Conservation (phyloP, 2,797 vertebrate species). For the Helarctos malayanus region DNA sequence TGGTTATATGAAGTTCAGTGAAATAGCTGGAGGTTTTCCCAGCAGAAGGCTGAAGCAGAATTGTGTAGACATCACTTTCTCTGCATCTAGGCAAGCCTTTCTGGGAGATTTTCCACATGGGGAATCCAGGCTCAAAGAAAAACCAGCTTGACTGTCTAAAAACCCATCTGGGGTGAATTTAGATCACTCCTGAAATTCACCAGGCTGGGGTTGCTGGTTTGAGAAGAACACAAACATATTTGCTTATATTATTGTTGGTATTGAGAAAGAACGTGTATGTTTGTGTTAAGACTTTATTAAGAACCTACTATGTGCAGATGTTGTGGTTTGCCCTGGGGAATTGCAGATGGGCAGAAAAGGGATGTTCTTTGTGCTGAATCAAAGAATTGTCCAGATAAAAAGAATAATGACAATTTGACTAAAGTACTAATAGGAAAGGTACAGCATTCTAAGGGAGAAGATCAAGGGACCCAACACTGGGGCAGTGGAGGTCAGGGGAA, state of each 20-base stretch:
- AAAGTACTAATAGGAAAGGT: background rate
- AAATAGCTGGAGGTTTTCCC: conserved; percentile 72
- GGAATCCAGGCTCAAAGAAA: conserved; percentile 24
- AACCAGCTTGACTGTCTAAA: conserved; percentile 7
- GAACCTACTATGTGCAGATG: background rate
- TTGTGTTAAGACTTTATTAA: conserved; percentile 2
- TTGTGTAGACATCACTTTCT: conserved; percentile 71
- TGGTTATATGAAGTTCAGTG: conserved; percentile 62
- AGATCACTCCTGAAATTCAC: background rate
- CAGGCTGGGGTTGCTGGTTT: background rate
- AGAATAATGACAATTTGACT: background rate
- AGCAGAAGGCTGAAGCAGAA: conserved; percentile 56
- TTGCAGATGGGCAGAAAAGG: background rate
- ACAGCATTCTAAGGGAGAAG: background rate
- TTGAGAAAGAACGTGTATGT: background rate
- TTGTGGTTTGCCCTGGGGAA: background rate
- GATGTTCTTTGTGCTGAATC: background rate
- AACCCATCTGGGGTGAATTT: background rate
- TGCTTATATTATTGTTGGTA: background rate
- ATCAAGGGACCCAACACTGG: background rate
- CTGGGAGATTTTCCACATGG: conserved; percentile 45
- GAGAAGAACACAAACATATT: conserved; percentile 10
- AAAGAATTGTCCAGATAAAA: background rate
- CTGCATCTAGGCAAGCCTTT: conserved; percentile 60
- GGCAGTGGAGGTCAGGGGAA: background rate